Percentiles rank a stretch among this genome's conserved stretches.
Evolutionary conservation across 2,113 vertebrate species (phyloP).

Genomic region (Cichladusa arquata): DNA sequence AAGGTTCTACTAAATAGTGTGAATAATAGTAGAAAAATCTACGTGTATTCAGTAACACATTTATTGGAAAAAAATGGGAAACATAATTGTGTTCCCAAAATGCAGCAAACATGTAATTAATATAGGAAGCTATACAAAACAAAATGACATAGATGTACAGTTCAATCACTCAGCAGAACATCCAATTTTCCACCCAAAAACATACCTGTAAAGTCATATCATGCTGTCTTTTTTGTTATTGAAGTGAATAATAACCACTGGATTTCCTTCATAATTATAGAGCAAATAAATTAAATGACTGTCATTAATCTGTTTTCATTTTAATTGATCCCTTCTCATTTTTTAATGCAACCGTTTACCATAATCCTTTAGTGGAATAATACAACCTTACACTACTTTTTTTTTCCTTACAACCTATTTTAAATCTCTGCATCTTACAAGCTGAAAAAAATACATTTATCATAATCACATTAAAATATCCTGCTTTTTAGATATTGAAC

Average conservation of each 20-base stretch:
- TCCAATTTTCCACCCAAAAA: constrained; percentile 25
- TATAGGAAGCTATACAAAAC: not conserved
- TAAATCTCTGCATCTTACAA: not conserved
- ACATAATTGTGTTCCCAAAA: not conserved
- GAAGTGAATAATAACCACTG: constrained; percentile 26
- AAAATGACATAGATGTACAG: not conserved
- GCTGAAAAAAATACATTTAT: not conserved
- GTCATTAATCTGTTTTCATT: not conserved
- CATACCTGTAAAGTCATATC: not conserved
- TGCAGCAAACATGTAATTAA: not conserved
- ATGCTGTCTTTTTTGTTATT: not conserved
- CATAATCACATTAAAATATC: not conserved
- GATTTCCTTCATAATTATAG: not conserved
- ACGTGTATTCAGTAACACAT: not conserved
- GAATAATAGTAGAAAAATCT: not conserved
- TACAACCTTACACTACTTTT: not conserved
- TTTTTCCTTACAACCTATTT: not conserved
- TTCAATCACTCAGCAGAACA: not conserved
- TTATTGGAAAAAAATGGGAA: not conserved
- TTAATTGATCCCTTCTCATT: not conserved
- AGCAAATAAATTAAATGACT: constrained; percentile 22
- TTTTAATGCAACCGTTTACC: not conserved
- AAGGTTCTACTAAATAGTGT: not conserved
- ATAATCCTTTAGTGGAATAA: not conserved
- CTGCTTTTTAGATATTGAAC: not conserved